Percentiles rank a stretch among this genome's conserved stretches.
Conservation (phyloP, 2,113 vertebrate species). For the Tychaedon coryphoeus region DNA sequence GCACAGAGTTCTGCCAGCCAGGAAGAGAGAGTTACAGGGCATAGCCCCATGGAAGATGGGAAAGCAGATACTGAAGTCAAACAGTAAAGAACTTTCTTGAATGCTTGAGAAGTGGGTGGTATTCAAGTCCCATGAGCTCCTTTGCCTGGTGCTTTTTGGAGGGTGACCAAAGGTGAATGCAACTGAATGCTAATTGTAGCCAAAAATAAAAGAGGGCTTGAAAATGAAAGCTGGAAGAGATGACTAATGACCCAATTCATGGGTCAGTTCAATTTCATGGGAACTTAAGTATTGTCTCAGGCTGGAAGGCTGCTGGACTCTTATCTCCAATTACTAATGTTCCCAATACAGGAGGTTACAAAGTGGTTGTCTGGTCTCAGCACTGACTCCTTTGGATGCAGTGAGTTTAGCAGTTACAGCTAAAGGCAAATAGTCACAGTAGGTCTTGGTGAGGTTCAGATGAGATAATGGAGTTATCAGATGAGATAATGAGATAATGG, state of each 20-base stretch:
- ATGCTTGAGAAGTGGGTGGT: constrained; percentile 34
- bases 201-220: constrained; percentile 42
- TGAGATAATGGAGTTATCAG: not conserved
- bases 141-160: constrained; percentile 34
- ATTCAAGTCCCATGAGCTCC: constrained; percentile 3
- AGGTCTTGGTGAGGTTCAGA: not conserved
- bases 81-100: constrained; percentile 27
- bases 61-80: constrained; percentile 25
- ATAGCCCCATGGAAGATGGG: constrained; percentile 35
- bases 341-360: not conserved
- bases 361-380: not conserved
- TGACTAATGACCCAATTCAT: not conserved
- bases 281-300: not conserved
- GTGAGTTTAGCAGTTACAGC: not conserved
- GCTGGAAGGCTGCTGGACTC: not conserved
- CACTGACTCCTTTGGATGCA: not conserved
- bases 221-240: constrained; percentile 52
- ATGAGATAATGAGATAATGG: not conserved
- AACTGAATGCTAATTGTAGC: constrained; percentile 2
- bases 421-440: not conserved
- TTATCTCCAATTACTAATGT: not conserved
- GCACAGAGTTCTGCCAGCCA: constrained; percentile 31
- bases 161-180: constrained; percentile 43
- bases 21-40: not conserved
- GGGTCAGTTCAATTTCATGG: not conserved